These are phyloP conservation scores for Pyxicephalus adspersus DNA, from an alignment of 2,113 vertebrate genomes.

Conservation along the genomic window DNA sequence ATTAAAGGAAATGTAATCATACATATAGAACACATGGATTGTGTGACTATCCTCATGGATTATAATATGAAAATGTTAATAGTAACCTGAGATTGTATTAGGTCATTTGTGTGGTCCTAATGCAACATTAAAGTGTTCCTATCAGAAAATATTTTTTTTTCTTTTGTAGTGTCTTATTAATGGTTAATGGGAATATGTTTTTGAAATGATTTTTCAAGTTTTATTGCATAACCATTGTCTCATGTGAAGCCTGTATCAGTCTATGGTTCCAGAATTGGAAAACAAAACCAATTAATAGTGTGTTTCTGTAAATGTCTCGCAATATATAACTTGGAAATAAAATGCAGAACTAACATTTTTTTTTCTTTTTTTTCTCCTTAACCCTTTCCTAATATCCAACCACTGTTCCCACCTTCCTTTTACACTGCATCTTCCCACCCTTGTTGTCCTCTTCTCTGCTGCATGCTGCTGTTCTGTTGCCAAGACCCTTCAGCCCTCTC, in stretches of 20 bases:
- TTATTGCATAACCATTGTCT: slow-evolving; percentile 18
- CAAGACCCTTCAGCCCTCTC: slow-evolving; percentile 89
- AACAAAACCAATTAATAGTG: slow-evolving; percentile 14
- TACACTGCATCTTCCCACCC: slow-evolving; percentile 62
- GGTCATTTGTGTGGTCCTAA: no score
- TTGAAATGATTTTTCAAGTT: neutral
- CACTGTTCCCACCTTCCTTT: slow-evolving; percentile 49
- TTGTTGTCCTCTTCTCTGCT: slow-evolving; percentile 62
- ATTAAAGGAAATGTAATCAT: no score
- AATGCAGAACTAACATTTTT: slow-evolving; percentile 64
- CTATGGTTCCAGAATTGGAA: slow-evolving; percentile 19
- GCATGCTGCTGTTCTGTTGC: slow-evolving; percentile 74
- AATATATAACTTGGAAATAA: slow-evolving; percentile 23
- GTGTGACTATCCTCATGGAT: no score
- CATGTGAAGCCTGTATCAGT: slow-evolving; percentile 2
- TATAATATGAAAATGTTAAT: no score
- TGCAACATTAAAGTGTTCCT: no score
- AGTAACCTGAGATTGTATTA: no score
- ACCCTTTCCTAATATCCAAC: slow-evolving; percentile 55
- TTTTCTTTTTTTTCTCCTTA: slow-evolving; percentile 60
- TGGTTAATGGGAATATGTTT: no score
- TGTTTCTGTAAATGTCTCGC: neutral
- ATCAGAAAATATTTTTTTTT: no score
- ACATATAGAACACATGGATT: no score
- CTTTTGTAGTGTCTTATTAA: no score